Conservation (phyloP, 2,113 vertebrate genomes). For the Danio rerio region DNA sequence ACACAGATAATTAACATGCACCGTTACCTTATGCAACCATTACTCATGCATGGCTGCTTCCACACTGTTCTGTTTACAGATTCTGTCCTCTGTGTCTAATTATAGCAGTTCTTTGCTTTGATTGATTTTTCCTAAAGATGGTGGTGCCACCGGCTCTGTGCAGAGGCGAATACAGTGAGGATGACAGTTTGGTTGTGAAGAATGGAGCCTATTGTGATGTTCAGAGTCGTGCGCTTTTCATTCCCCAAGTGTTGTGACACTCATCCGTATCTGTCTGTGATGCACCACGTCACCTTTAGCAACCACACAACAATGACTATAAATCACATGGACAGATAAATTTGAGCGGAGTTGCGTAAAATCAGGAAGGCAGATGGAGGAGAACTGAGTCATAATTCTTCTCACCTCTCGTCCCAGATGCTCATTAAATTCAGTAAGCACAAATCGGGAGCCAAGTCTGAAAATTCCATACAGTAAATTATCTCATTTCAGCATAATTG, state of each 20-base stretch:
- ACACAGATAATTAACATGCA: constrained; percentile 29
- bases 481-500: background rate
- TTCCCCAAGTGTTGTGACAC: constrained; percentile 45
- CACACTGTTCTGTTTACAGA: constrained; percentile 28
- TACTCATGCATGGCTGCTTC: constrained; percentile 23
- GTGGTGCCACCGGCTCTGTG: constrained; percentile 34
- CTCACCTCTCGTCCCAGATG: constrained; percentile 22
- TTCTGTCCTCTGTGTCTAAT: constrained; percentile 40
- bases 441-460: no score
- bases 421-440: background rate
- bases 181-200: constrained; percentile 42
- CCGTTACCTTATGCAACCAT: constrained; percentile 20
- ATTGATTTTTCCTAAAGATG: constrained; percentile 38
- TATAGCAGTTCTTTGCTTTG: constrained; percentile 47
- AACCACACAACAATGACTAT: constrained; percentile 48
- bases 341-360: background rate
- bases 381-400: constrained; percentile 6
- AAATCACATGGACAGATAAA: constrained; percentile 17
- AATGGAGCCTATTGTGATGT: constrained; percentile 50
- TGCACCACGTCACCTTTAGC: constrained; percentile 27
- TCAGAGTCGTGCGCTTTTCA: constrained; percentile 13
- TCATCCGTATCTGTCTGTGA: constrained; percentile 36
- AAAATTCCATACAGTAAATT: no score
- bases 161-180: constrained; percentile 40
- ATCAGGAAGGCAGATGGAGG: background rate